These are phyloP conservation scores for Carabus problematicus DNA, from an alignment of 2,888 invertebrate genomes.

Conservation along the genomic window DNA sequence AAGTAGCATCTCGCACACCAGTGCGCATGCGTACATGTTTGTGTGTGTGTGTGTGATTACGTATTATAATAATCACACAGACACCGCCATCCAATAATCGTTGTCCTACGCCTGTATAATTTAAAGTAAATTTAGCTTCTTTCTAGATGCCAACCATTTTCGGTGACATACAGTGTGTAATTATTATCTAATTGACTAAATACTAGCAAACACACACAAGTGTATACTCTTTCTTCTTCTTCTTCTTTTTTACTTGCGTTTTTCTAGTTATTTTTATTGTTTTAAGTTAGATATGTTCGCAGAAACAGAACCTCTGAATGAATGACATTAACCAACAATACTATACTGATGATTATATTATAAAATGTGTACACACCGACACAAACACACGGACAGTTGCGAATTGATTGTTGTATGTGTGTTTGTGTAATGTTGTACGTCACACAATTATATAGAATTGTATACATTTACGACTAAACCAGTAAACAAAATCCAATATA, in stretches of 20 bases:
- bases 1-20: slow-evolving; percentile 49
- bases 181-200: slow-evolving; percentile 13
- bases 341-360: slow-evolving; percentile 7
- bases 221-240: slow-evolving; percentile 25
- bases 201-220: slow-evolving; percentile 35
- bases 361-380: slow-evolving; percentile 16
- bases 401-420: no score
- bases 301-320: slow-evolving; percentile 19
- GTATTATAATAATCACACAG: no score
- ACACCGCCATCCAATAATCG: no score
- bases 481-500: slow-evolving; percentile 32
- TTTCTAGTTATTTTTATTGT: no score
- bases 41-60: no score
- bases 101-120: background rate
- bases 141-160: slow-evolving; percentile 33
- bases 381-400: slow-evolving; percentile 4
- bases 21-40: no score
- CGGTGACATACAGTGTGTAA: slow-evolving; percentile 8
- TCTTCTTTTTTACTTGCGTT: slow-evolving; percentile 16
- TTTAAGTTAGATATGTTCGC: no score
- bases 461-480: slow-evolving; percentile 36
- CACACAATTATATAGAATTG: slow-evolving; percentile 30
- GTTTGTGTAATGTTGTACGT: slow-evolving; percentile 15
- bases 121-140: background rate
- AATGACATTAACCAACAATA: slow-evolving; percentile 3